Conservation (phyloP, 1,140 invertebrate genomes). For the Formica selysi region DNA sequence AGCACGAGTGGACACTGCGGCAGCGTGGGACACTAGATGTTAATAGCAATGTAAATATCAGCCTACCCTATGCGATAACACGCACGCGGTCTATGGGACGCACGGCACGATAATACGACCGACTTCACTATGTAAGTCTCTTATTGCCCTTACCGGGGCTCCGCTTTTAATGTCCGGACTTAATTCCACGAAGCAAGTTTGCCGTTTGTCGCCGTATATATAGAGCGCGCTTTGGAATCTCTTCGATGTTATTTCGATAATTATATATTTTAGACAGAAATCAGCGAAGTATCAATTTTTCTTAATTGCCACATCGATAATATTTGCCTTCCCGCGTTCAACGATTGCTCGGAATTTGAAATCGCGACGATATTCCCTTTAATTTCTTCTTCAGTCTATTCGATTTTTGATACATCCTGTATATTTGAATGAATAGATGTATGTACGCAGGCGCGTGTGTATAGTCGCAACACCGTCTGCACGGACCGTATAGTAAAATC, state of each 20-base stretch:
- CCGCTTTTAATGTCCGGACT: slow-evolving; percentile 32
- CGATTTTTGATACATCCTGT: background rate
- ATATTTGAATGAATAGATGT: background rate
- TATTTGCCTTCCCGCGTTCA: background rate
- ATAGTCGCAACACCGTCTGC: background rate
- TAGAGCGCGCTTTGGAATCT: background rate
- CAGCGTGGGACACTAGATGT: slow-evolving; percentile 22
- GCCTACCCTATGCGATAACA: slow-evolving; percentile 23
- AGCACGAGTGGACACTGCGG: slow-evolving; percentile 36
- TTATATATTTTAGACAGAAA: background rate
- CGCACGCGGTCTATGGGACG: slow-evolving; percentile 4
- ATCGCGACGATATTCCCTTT: background rate
- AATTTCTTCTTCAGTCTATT: background rate
- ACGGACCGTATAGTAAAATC: background rate
- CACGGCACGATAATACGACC: slow-evolving; percentile 34
- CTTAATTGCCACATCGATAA: background rate
- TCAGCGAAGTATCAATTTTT: background rate
- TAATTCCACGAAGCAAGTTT: slow-evolving; percentile 2
- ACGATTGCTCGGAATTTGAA: background rate
- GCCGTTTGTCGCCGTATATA: background rate
- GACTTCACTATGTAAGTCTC: slow-evolving; percentile 59
- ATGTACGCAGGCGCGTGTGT: background rate
- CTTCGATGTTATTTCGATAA: background rate
- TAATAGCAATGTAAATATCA: slow-evolving; percentile 66
- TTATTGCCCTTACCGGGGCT: slow-evolving; percentile 18